phyloP scores from a whole-genome alignment of 2,113 vertebrate genomes.

The Hippoglossus stenolepis region DNA sequence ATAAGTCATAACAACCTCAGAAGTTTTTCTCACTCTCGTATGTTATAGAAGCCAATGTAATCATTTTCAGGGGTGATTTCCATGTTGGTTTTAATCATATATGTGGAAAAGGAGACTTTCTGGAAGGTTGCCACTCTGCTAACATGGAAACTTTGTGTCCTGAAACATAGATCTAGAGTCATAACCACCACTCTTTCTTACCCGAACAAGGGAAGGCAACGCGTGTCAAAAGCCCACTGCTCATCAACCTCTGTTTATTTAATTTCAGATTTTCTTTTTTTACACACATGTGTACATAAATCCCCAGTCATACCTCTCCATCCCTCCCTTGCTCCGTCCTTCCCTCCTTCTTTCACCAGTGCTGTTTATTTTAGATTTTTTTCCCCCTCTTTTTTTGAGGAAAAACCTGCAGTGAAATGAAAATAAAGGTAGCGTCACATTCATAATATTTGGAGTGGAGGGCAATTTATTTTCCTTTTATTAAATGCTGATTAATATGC shows the following conservation, averaged over 20 bases:
- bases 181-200: conserved; percentile 19
- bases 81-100: conserved; percentile 58
- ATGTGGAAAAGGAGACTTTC: conserved; percentile 41
- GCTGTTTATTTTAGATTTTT: conserved; percentile 76
- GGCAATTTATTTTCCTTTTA: conserved; percentile 93
- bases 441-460: conserved; percentile 95
- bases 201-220: conserved; percentile 12
- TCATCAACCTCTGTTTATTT: conserved; percentile 80
- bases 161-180: conserved; percentile 28
- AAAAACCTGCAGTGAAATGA: conserved; percentile 74
- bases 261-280: conserved; percentile 65
- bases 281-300: conserved; percentile 44
- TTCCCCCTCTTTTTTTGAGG: conserved; percentile 29
- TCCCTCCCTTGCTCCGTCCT: conserved; percentile 32
- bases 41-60: conserved; percentile 28
- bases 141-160: conserved; percentile 63
- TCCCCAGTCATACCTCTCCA: conserved; percentile 53
- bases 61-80: conserved; percentile 45
- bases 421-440: conserved; percentile 81
- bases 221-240: conserved; percentile 64
- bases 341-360: conserved; percentile 73
- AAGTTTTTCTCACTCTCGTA: conserved; percentile 4
- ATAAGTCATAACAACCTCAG: conserved; percentile 1
- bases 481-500: conserved; percentile 98
- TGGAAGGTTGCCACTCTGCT: conserved; percentile 21